Conservation (phyloP, 2,797 vertebrate genomes). For the Gadopsis marmoratus region DNA sequence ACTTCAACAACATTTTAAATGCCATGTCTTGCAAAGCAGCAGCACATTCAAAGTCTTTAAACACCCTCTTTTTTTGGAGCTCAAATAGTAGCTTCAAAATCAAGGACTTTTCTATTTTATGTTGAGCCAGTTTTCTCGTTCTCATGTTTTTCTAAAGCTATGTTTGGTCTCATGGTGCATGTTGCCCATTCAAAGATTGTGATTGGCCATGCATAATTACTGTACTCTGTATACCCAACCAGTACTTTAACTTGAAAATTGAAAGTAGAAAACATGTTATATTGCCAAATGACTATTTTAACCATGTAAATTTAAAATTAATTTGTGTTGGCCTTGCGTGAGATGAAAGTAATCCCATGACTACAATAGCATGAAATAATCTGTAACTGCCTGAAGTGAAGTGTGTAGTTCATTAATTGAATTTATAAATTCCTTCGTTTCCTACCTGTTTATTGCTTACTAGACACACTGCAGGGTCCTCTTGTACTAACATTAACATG, state of each 20-base stretch:
- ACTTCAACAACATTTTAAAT: neutral
- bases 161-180: neutral
- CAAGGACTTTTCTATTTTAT: neutral
- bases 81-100: neutral
- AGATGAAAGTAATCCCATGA: too few species aligned
- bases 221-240: neutral
- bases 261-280: neutral
- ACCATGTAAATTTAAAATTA: neutral
- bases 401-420: too few species aligned
- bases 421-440: too few species aligned
- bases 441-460: too few species aligned
- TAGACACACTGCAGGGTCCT: too few species aligned
- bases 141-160: neutral
- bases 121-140: neutral
- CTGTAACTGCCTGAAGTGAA: too few species aligned
- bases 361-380: too few species aligned
- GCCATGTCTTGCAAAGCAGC: neutral
- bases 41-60: neutral
- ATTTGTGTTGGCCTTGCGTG: neutral
- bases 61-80: neutral
- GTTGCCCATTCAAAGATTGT: neutral
- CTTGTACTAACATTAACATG: too few species aligned
- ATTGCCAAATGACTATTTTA: neutral
- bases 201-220: neutral
- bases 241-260: neutral